These are phyloP conservation scores for Campylorhamphus procurvoides DNA, from an alignment of 2,113 vertebrate genomes.

Conservation along the genomic window DNA sequence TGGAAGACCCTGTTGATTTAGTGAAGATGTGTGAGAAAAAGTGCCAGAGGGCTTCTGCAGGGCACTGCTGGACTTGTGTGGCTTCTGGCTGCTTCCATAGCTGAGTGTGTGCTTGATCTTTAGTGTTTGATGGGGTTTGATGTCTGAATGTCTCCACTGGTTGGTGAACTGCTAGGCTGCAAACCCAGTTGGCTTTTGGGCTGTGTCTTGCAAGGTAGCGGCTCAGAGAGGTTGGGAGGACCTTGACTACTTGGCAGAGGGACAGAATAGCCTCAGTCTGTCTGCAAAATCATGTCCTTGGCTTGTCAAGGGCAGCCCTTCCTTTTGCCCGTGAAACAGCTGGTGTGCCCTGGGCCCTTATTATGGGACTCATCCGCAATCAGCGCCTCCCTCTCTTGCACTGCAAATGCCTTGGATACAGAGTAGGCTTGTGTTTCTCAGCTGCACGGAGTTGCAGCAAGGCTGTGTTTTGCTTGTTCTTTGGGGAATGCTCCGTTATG, in stretches of 20 bases:
- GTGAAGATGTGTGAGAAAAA: not conserved
- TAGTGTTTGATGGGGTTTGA: not conserved
- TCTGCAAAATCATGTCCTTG: constrained; percentile 30
- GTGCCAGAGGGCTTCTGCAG: not conserved
- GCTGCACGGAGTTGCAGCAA: not conserved
- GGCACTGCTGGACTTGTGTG: not conserved
- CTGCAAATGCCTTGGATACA: not conserved
- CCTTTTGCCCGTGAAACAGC: constrained; percentile 63
- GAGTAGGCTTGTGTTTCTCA: not conserved
- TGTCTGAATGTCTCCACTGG: accelerated
- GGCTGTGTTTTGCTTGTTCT: not conserved
- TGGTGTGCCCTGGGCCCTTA: constrained; percentile 37
- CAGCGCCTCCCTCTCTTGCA: not conserved
- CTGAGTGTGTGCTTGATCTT: not conserved
- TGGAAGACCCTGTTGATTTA: not conserved
- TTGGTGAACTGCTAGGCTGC: not conserved
- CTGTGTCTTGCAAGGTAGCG: not conserved
- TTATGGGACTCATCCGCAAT: not conserved
- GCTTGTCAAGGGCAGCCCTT: constrained; percentile 57
- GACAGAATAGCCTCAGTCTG: constrained; percentile 53
- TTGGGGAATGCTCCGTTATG: not conserved
- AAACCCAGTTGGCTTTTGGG: not conserved
- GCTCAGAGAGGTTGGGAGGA: not conserved
- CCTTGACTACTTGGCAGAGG: constrained; percentile 60
- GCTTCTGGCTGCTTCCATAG: not conserved